Base-by-base conservation (phyloP, 1,140 invertebrate species). In the Listronotus bonariensis region DNA sequence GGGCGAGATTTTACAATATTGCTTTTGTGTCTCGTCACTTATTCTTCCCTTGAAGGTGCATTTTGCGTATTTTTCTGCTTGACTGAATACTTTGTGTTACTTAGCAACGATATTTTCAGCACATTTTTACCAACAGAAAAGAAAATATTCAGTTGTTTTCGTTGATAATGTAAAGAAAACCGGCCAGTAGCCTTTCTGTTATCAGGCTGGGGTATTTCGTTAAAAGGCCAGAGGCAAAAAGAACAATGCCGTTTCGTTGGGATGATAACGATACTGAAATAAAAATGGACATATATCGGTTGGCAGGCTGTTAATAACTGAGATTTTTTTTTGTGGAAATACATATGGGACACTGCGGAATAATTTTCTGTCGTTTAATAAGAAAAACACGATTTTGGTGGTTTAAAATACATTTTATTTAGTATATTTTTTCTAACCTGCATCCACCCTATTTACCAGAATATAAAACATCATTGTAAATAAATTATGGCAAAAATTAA, bases 1-100 rank as follows among this genome's bases (percentile, higher is more conserved):
- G 59, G 66, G 62, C 67, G 45, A 68, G 71, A 73, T 72, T 61
- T 55, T 18, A 18, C 52, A 54, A 57, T 69, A 69, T 69, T 65
- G 68, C 68, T 65, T 68, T 51, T 51, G 48, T 51, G 31, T 51
- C 31, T 51, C 31, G 48, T 32, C 48, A 51, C 31, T 51, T 32
- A 51, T 51, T 51, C 26, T 51, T 26, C 20, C n/a, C 14, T 51
- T 51, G 9, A 51, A 51, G 26, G 48, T 51, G 26, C 20, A 51
- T 51, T 51, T 51, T 51, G 11, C 20, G 18, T 51, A 31, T 51
- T 51, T 31, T 36, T 36, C 34, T 36, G 11, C 34, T 36, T 36
- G 34, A 36, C 34, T 36, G 34, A 12, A 36, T 3, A 9, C 34
- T 36, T 36, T 36, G 34, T 36, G 11, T 36, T 36, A 3, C 11